Evolutionary conservation across 2,888 invertebrate species (phyloP).

Genomic region (Ischnura elegans): DNA sequence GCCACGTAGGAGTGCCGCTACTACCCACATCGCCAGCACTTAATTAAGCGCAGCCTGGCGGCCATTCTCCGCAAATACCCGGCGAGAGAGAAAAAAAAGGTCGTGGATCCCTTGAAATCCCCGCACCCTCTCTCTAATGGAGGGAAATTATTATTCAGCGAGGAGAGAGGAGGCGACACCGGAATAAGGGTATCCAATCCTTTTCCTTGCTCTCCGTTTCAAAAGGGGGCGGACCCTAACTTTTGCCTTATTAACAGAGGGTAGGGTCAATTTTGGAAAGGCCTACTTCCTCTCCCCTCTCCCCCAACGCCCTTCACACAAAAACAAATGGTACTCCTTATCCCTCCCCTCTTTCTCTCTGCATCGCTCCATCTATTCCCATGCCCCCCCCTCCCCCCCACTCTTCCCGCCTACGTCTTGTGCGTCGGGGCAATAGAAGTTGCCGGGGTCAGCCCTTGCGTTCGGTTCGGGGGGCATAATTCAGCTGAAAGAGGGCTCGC

Average conservation of each 20-base stretch:
- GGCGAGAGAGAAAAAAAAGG: neutral
- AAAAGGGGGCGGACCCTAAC: neutral
- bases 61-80: neutral
- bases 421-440: no score
- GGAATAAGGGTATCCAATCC: neutral
- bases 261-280: neutral
- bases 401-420: no score
- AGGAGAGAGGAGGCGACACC: neutral
- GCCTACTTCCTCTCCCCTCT: neutral
- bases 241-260: neutral
- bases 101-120: neutral
- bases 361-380: neutral
- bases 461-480: no score
- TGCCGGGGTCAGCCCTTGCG: no score
- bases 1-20: no score
- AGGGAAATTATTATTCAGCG: constrained; percentile 21
- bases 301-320: no score
- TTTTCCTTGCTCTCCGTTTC: constrained; percentile 1
- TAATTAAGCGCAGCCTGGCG: constrained; percentile 11
- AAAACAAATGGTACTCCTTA: neutral
- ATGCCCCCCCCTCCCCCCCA: neutral
- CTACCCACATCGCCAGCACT: neutral
- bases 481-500: no score
- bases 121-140: neutral
- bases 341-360: neutral